Base-by-base conservation (phyloP, 53 echinoderm and acorn worm genomes). In the Holothuria scabra region DNA sequence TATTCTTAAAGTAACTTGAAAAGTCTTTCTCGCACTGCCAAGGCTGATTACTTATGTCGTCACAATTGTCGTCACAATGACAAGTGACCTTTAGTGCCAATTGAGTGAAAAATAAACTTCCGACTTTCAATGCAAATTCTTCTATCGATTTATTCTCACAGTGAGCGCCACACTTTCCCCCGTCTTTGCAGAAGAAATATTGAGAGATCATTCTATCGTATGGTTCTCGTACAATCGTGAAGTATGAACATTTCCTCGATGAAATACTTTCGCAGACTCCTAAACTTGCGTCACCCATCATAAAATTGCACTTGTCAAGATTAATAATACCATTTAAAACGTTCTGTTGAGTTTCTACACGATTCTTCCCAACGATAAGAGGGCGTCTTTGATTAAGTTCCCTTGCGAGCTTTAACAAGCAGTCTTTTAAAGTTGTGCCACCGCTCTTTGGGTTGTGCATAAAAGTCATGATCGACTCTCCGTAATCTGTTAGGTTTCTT, bases 211-310 rank as follows among this genome's bases (percentile, higher is more conserved):
- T 84, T 20, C 97, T 60, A 12, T 97, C 93, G 76, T 92, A 97
- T 8, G 97, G 97, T 26, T 97, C 86, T 22, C 97, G 83, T 28
- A 97, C 59, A 29, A 97, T 88, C 28, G 97, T 97, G 67, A 97
- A 94, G 66, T 94, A 97, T 1, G 97, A 94, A 60, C 97, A 97
- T 52, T 52, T 56, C 28, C 76, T 49, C 24, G 55, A 24, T 5
- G 49, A 24, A 55, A 76, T 24, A 48, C 52, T 56, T 48, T 76
- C 76, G 28, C 76, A 76, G 18, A 76, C 21, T 2, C 76, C 76
- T 12, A 76, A 52, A 29, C 76, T 76, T 24, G 56, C 57, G 18
- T 30, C 76, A 2, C 76, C 76, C 23, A 76, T 52, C 37, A 76
- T 76, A 2, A 76, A 22, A 18, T 76, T 55, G 31, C 25, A 12